A percentile compares a stretch with the other conserved stretches of the same genome.
Conservation (phyloP, 2,888 invertebrate species). For the Diloba caeruleocephala region DNA sequence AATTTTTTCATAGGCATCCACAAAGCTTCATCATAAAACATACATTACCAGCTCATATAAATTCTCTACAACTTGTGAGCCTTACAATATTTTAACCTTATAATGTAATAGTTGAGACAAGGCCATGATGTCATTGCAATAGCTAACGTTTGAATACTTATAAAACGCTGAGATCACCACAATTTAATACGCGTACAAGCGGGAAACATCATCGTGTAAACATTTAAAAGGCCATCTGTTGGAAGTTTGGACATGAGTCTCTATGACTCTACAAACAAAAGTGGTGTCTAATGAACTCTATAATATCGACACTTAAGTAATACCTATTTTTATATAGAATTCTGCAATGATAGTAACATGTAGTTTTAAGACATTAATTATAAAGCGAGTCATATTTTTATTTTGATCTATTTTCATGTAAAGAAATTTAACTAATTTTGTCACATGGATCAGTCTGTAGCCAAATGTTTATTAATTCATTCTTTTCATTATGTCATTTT, state of each 20-base stretch:
- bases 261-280: constrained; percentile 13
- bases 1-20: neutral
- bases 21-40: constrained; percentile 4
- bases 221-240: constrained; percentile 41
- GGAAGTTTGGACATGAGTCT: constrained; percentile 24
- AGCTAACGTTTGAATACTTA: constrained; percentile 66
- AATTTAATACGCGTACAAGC: constrained; percentile 64
- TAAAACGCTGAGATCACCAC: constrained; percentile 78
- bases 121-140: constrained; percentile 81
- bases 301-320: neutral
- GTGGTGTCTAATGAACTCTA: neutral
- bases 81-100: constrained; percentile 40
- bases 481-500: no score
- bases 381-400: no score
- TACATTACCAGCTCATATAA: constrained; percentile 19
- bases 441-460: no score
- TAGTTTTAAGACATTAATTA: no score
- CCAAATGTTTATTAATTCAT: no score
- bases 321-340: neutral
- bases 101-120: constrained; percentile 54
- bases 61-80: constrained; percentile 16
- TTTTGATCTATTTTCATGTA: no score
- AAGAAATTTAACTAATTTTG: no score
- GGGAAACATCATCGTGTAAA: constrained; percentile 58
- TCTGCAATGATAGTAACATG: constrained; percentile 1